These are phyloP conservation scores for Drosophila mercatorum DNA, from an alignment of 2,888 invertebrate genomes.

Conservation along the genomic window DNA sequence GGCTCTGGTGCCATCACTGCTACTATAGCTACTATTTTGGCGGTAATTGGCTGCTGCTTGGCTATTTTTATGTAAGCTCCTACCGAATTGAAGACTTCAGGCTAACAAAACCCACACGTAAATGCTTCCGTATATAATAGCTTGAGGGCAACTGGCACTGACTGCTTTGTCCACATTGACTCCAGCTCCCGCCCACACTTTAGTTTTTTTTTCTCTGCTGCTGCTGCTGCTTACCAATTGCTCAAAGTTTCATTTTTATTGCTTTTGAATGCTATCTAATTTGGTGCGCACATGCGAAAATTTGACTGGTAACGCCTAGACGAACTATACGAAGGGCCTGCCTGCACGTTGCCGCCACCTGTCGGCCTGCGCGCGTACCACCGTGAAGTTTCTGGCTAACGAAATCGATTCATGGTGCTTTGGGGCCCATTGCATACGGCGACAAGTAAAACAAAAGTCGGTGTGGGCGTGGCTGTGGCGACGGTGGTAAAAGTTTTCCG, in stretches of 20 bases:
- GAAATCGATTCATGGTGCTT: constrained; percentile 52
- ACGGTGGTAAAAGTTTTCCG: constrained; percentile 48
- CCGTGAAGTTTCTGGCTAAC: constrained; percentile 31
- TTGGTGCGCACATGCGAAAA: constrained; percentile 71
- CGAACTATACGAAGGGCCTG: constrained; percentile 8
- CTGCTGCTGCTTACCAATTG: constrained; percentile 24
- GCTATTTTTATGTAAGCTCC: background rate
- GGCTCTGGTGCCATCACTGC: background rate
- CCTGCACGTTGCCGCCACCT: background rate
- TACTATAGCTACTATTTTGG: background rate
- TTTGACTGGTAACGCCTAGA: constrained; percentile 67
- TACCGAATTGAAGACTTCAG: background rate
- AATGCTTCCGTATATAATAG: background rate
- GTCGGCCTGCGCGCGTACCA: background rate
- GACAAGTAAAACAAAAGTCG: constrained; percentile 36
- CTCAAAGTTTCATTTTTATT: constrained; percentile 65
- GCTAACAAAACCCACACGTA: constrained; percentile 17
- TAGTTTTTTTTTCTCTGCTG: background rate
- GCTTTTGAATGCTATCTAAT: constrained; percentile 70
- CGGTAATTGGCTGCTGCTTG: constrained; percentile 1
- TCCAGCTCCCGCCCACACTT: background rate
- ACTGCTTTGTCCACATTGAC: too few relatives aligned
- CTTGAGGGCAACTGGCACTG: background rate
- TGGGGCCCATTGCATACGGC: constrained; percentile 42
- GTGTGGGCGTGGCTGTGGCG: constrained; percentile 47